Conservation (phyloP, 2,797 vertebrate species). For the Harpagifer antarcticus region DNA sequence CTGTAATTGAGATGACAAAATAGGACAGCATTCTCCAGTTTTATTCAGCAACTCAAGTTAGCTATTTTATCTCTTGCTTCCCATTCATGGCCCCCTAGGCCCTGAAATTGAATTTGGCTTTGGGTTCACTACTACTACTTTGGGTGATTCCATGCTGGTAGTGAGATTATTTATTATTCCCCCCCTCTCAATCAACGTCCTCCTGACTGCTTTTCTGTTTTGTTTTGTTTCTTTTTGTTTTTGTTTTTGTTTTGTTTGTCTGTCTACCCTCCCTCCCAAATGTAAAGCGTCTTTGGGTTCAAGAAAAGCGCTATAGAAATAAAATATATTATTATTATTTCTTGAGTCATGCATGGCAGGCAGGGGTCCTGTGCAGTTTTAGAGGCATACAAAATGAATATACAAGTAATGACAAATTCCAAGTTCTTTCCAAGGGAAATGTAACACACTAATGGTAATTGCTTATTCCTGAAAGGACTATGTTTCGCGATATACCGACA, state of each 20-base stretch:
- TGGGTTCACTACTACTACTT: conserved; percentile 41
- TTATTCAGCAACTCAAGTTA: conserved; percentile 52
- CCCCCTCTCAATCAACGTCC: too few species aligned
- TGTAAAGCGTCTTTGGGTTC: too few species aligned
- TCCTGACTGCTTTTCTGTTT: too few species aligned
- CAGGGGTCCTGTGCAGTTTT: conserved; percentile 34
- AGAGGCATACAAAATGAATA: neutral
- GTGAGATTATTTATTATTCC: conserved; percentile 41
- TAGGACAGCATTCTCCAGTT: conserved; percentile 38
- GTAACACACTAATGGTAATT: conserved; percentile 31
- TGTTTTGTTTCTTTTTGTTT: too few species aligned
- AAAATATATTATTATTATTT: conserved; percentile 13
- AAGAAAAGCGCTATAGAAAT: too few species aligned
- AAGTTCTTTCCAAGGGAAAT: conserved; percentile 48
- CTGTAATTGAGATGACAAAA: conserved; percentile 71
- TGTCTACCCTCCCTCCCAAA: too few species aligned
- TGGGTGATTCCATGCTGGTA: conserved; percentile 57
- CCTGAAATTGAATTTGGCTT: conserved; percentile 73
- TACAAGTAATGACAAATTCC: conserved; percentile 20
- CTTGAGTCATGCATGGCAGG: conserved; percentile 42
- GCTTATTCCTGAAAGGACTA: conserved; percentile 38
- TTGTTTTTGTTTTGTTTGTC: too few species aligned
- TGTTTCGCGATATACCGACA: conserved; percentile 21
- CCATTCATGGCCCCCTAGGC: conserved; percentile 48
- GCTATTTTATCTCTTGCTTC: conserved; percentile 53